phyloP scores from a whole-genome alignment of 2,888 invertebrate genomes.

The Agrotis segetum region DNA sequence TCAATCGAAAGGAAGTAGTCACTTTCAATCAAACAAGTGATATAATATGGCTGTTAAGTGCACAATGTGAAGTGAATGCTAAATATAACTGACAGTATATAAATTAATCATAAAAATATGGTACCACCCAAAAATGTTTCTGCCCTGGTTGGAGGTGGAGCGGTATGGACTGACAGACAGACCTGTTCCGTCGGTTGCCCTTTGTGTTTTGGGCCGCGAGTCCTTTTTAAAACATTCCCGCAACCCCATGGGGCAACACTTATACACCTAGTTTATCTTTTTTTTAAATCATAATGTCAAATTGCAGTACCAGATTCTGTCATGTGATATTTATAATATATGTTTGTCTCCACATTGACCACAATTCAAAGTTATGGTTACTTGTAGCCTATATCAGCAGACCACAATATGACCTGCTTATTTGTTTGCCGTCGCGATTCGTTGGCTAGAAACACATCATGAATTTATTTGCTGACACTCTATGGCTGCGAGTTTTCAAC shows the following conservation, averaged over 20 bases:
- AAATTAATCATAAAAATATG: too few species aligned
- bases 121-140: too few species aligned
- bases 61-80: neutral
- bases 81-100: neutral
- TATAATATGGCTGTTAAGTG: neutral
- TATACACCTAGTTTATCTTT: too few species aligned
- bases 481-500: too few species aligned
- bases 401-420: slow-evolving; percentile 18
- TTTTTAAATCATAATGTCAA: too few species aligned
- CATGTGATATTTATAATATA: too few species aligned
- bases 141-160: too few species aligned
- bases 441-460: neutral
- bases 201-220: too few species aligned
- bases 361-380: slow-evolving; percentile 2
- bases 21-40: slow-evolving; percentile 10
- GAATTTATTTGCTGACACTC: neutral
- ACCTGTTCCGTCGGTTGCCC: too few species aligned
- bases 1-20: slow-evolving; percentile 13
- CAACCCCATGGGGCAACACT: too few species aligned
- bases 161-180: too few species aligned
- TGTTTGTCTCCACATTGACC: neutral
- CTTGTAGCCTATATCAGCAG: slow-evolving; percentile 1
- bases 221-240: too few species aligned
- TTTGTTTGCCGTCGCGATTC: neutral
- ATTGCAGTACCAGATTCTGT: neutral